Evolutionary conservation across 2,797 vertebrate species (phyloP).

Genomic region (Mallotus villosus): DNA sequence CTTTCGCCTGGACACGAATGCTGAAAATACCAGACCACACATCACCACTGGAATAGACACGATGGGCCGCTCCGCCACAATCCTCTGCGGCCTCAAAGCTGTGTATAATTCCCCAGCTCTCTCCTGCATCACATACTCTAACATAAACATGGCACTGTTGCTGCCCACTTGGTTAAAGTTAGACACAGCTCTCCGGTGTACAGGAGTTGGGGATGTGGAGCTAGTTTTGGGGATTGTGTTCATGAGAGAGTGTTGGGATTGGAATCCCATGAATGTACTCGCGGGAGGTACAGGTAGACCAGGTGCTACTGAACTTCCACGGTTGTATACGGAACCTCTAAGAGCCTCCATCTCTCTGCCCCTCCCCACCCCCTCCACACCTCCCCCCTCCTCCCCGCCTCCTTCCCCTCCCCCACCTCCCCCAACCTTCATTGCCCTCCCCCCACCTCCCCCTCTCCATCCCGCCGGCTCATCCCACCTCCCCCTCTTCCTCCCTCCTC

Average conservation of each 20-base stretch:
- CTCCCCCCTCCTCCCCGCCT: no score
- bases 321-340: no score
- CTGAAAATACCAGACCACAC: slow-evolving; percentile 68
- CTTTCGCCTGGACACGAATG: slow-evolving; percentile 50
- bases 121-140: slow-evolving; percentile 40
- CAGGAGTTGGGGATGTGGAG: neutral
- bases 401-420: neutral
- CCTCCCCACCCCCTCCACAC: no score
- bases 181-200: slow-evolving; percentile 3
- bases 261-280: neutral
- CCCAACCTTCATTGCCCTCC: neutral
- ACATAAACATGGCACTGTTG: slow-evolving; percentile 40
- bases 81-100: slow-evolving; percentile 48
- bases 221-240: slow-evolving; percentile 7
- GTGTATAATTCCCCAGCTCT: slow-evolving; percentile 41
- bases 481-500: no score
- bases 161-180: slow-evolving; percentile 25
- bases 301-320: neutral
- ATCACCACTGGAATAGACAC: slow-evolving; percentile 57
- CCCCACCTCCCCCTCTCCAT: neutral
- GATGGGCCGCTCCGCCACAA: slow-evolving; percentile 47
- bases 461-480: no score
- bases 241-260: neutral
- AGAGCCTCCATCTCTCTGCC: no score
- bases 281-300: neutral